Percentiles rank a stretch among this genome's conserved stretches.
These are phyloP conservation scores for Littorina saxatilis DNA, from an alignment of 1,140 invertebrate species.

Conservation along the genomic window DNA sequence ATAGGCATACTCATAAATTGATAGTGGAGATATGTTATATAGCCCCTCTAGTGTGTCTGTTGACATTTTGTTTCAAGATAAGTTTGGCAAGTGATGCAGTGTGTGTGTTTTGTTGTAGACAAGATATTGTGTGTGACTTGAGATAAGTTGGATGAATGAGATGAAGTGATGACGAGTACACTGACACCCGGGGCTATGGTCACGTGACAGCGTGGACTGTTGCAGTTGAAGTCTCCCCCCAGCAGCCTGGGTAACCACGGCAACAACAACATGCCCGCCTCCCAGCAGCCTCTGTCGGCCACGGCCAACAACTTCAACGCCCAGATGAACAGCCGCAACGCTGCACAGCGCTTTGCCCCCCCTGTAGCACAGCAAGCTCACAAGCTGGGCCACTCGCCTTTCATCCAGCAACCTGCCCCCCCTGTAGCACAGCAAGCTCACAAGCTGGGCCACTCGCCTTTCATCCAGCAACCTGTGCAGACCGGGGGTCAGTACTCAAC, in stretches of 20 bases:
- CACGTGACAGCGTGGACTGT: neutral
- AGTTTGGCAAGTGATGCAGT: too few species aligned
- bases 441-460: neutral
- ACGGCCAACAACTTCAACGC: slow-evolving; percentile 32
- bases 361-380: neutral
- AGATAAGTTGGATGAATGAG: too few species aligned
- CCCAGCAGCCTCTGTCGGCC: slow-evolving; percentile 3
- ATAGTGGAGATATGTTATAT: too few species aligned
- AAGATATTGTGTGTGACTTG: too few species aligned
- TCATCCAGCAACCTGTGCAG: slow-evolving; percentile 24
- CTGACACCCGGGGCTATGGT: too few species aligned
- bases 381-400: neutral
- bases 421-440: neutral
- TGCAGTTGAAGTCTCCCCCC: slow-evolving; percentile 59
- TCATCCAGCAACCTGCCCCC: slow-evolving; percentile 10
- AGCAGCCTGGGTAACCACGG: slow-evolving; percentile 30
- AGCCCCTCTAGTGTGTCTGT: too few species aligned
- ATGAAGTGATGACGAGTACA: too few species aligned
- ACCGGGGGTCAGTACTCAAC: slow-evolving; percentile 1
- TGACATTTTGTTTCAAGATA: too few species aligned
- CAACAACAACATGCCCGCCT: slow-evolving; percentile 6
- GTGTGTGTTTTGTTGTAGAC: too few species aligned
- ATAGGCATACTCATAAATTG: too few species aligned
- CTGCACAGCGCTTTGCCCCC: slow-evolving; percentile 28
- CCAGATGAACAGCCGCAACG: slow-evolving; percentile 35